A percentile compares a stretch with the other conserved stretches of the same genome.
These are phyloP conservation scores for Tetramorium simillimum DNA, from an alignment of 1,140 invertebrate genomes.

Conservation along the genomic window DNA sequence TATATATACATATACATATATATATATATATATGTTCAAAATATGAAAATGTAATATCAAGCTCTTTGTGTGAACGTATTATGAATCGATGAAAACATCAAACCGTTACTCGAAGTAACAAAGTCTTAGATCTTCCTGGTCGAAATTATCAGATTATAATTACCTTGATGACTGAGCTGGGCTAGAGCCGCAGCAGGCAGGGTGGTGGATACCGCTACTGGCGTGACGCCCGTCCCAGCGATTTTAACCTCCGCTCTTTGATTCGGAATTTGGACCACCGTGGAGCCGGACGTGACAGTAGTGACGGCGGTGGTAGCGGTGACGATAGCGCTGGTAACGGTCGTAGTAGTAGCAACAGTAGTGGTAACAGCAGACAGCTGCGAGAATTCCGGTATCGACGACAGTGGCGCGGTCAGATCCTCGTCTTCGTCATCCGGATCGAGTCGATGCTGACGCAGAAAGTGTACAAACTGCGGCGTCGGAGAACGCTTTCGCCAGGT, in stretches of 20 bases:
- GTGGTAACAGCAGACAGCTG: constrained; percentile 43
- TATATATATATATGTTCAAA: background rate
- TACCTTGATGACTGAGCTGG: constrained; percentile 87
- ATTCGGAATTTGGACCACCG: constrained; percentile 60
- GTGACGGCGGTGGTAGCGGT: background rate
- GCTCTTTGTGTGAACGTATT: no score
- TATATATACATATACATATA: no score
- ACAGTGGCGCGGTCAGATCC: constrained; percentile 82
- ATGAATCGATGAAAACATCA: background rate
- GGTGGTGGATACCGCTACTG: constrained; percentile 87
- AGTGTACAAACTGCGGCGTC: constrained; percentile 90
- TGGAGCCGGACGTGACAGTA: constrained; percentile 63
- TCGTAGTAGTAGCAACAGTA: constrained; percentile 33
- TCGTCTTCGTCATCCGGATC: constrained; percentile 88
- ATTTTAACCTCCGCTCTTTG: constrained; percentile 88
- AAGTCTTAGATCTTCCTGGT: background rate
- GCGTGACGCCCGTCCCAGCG: constrained; percentile 87
- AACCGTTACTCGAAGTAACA: background rate
- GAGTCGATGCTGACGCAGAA: constrained; percentile 91
- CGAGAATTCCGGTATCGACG: constrained; percentile 78
- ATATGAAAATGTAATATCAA: background rate
- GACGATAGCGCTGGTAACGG: constrained; percentile 44
- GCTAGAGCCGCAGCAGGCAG: constrained; percentile 87
- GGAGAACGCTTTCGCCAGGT: constrained; percentile 92
- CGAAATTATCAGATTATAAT: background rate